Conservation (phyloP, 2,797 vertebrate genomes). For the Pogonophryne albipinna region DNA sequence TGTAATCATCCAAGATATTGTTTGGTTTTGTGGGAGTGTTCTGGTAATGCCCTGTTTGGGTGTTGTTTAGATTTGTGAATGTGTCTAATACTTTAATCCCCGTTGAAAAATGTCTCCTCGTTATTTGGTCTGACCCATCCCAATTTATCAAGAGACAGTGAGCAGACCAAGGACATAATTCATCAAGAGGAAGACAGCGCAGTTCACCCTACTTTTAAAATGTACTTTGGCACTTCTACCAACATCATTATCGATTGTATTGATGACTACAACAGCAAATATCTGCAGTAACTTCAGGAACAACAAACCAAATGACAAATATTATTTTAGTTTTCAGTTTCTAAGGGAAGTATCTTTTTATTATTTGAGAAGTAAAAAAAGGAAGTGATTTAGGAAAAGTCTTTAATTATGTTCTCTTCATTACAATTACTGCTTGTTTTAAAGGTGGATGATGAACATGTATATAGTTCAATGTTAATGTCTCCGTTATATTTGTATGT, state of each 20-base stretch:
- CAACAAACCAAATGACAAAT: not conserved
- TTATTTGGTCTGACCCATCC: constrained; percentile 13
- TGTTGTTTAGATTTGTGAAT: constrained; percentile 23
- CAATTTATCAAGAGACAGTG: not conserved
- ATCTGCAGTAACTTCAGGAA: not conserved
- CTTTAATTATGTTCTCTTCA: no score
- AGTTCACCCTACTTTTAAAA: not conserved
- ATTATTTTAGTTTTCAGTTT: no score
- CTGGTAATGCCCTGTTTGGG: constrained; percentile 18
- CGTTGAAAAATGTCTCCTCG: not conserved
- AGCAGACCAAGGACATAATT: not conserved
- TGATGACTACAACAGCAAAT: not conserved
- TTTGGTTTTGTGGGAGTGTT: constrained; percentile 15
- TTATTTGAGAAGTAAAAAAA: not conserved
- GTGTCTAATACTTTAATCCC: constrained; percentile 9
- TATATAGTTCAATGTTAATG: not conserved
- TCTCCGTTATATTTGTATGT: not conserved
- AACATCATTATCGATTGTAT: not conserved
- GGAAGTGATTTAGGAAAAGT: not conserved
- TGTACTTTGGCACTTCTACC: not conserved
- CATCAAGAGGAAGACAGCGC: not conserved
- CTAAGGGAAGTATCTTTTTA: no score
- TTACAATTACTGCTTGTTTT: not conserved
- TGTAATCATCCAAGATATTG: constrained; percentile 2
- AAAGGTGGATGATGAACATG: not conserved